Conservation (phyloP, 2,113 vertebrate species). For the Nipponia nippon region DNA sequence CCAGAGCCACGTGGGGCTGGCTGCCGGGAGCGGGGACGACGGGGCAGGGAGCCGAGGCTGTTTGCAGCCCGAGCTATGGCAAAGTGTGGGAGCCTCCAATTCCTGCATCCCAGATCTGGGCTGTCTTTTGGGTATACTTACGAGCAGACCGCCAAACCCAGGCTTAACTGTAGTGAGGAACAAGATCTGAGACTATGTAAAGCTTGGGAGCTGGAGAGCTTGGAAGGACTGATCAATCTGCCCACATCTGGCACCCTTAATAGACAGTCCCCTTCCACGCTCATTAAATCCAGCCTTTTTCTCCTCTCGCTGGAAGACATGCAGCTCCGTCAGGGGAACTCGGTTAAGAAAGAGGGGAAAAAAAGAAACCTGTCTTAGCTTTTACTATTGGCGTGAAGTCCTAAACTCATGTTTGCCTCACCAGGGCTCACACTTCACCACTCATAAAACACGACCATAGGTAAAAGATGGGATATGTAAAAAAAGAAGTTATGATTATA, state of each 20-base stretch:
- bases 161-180: not conserved
- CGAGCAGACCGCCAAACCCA: not conserved
- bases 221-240: not conserved
- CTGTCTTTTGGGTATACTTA: not conserved
- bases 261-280: not conserved
- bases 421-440: not conserved
- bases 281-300: not conserved
- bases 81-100: fast-evolving
- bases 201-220: not conserved
- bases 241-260: not conserved
- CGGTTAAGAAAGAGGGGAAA: fast-evolving
- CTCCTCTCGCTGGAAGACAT: not conserved
- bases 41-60: not conserved
- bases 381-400: not conserved
- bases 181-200: not conserved
- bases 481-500: not conserved
- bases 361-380: not conserved
- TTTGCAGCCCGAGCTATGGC: not conserved
- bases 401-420: not conserved
- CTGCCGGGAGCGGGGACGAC: fast-evolving
- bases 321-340: not conserved
- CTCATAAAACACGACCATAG: not conserved
- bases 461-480: not conserved
- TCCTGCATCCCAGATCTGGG: not conserved
- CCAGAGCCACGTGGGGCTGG: not conserved